Evolutionary conservation across 2,113 vertebrate genomes (phyloP).

Genomic region (Scomber scombrus): DNA sequence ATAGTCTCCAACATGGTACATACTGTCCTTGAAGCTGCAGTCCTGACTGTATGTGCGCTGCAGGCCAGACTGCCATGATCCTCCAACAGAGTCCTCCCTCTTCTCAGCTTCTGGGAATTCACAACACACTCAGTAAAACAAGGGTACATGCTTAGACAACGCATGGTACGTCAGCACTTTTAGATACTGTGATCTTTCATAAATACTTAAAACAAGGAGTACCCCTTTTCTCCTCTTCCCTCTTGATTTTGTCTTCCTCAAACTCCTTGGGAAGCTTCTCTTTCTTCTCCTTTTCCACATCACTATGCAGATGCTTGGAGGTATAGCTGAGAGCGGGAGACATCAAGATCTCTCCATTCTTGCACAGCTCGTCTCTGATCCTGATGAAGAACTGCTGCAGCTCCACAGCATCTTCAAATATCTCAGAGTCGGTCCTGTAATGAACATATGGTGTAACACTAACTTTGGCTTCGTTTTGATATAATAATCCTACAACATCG

Average conservation of each 20-base stretch:
- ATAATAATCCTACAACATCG: background rate
- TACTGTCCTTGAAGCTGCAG: conserved; percentile 98
- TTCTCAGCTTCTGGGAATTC: conserved; percentile 93
- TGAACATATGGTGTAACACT: background rate
- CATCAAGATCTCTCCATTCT: conserved; percentile 98
- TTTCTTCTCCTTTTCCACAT: conserved; percentile 98
- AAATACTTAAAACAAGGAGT: conserved; percentile 35
- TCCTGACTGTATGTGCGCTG: conserved; percentile 98
- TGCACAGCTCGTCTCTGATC: conserved; percentile 97
- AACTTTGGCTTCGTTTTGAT: background rate
- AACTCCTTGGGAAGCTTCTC: conserved; percentile 96
- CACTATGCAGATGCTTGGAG: conserved; percentile 95
- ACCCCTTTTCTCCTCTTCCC: conserved; percentile 99
- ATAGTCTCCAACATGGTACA: conserved; percentile 98
- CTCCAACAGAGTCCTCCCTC: conserved; percentile 91
- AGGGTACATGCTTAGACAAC: background rate
- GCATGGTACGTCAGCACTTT: background rate
- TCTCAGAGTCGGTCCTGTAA: conserved; percentile 96
- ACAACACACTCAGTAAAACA: conserved; percentile 37
- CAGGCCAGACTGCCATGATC: conserved; percentile 88
- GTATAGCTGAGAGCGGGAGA: conserved; percentile 97
- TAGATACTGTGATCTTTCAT: background rate
- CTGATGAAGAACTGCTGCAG: conserved; percentile 98
- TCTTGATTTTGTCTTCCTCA: conserved; percentile 97
- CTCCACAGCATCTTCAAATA: conserved; percentile 98